Percentiles rank a stretch among this genome's conserved stretches.
Conservation (phyloP, 1,140 invertebrate genomes). For the Drosophila nasuta region DNA sequence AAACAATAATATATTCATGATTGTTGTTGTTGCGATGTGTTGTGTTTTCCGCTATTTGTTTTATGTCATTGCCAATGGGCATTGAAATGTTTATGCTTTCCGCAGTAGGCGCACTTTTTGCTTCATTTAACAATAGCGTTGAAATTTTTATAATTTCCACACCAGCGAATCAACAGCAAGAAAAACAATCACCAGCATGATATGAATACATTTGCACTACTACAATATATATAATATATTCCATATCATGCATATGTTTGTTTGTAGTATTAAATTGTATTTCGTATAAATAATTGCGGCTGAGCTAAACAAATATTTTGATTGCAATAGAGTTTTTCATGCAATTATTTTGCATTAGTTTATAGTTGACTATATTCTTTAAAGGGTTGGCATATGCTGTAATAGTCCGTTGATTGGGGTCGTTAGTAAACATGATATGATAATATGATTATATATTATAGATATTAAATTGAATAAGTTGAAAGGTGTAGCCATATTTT, state of each 20-base stretch:
- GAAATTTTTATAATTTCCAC: slow-evolving; percentile 29
- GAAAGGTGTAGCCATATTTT: too few species aligned
- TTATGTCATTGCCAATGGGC: slow-evolving; percentile 20
- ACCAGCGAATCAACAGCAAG: slow-evolving; percentile 6
- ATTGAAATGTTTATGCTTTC: slow-evolving; percentile 27
- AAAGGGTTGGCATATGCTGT: too few species aligned
- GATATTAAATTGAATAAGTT: too few species aligned
- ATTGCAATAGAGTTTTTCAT: background rate
- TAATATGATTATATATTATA: too few species aligned
- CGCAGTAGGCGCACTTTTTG: slow-evolving; percentile 15
- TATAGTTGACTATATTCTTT: background rate
- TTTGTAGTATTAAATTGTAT: slow-evolving; percentile 11
- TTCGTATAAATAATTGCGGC: slow-evolving; percentile 1
- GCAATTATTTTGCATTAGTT: slow-evolving; percentile 9
- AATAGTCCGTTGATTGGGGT: too few species aligned
- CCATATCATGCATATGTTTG: slow-evolving; percentile 3
- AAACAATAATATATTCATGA: slow-evolving; percentile 20
- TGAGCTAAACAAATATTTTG: slow-evolving; percentile 13
- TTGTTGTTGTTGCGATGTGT: slow-evolving; percentile 1
- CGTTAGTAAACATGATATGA: too few species aligned
- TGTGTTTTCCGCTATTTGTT: slow-evolving; percentile 14
- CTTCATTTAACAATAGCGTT: slow-evolving; percentile 22
- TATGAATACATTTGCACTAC: background rate
- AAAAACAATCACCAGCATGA: background rate
- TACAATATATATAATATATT: background rate